Conservation (phyloP, 2,797 vertebrate genomes). For the Anguilla obscura region DNA sequence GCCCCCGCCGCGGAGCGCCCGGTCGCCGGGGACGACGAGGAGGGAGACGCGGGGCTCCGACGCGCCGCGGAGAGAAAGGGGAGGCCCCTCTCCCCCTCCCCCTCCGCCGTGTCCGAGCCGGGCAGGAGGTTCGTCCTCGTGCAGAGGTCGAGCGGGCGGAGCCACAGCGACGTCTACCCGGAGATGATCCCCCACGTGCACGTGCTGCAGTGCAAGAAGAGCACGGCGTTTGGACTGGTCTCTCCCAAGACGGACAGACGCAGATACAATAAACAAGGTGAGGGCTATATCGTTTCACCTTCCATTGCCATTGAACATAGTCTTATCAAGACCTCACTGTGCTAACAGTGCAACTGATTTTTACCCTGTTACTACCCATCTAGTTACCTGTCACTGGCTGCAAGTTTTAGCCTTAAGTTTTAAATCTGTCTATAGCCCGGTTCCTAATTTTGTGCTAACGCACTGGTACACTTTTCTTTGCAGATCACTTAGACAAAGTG, state of each 20-base stretch:
- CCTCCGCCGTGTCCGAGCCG: conserved; percentile 68
- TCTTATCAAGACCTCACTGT: background rate
- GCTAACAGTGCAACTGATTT: no score
- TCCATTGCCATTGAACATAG: conserved; percentile 11
- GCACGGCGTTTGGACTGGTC: conserved; percentile 70
- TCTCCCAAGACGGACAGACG: conserved; percentile 73
- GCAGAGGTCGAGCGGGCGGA: conserved; percentile 63
- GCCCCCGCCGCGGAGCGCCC: background rate
- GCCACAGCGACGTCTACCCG: conserved; percentile 41
- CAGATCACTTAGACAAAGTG: no score
- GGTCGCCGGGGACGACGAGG: conserved; percentile 5
- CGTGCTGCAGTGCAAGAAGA: conserved; percentile 74
- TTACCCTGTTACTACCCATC: no score
- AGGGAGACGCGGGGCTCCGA: background rate
- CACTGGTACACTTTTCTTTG: no score
- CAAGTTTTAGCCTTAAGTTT: no score
- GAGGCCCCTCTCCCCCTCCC: conserved; percentile 65
- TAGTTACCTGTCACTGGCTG: no score
- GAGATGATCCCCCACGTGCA: conserved; percentile 71
- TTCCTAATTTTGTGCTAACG: no score
- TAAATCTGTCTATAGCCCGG: no score
- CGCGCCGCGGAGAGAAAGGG: conserved; percentile 56
- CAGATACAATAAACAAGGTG: conserved; percentile 62
- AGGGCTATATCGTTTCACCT: no score
- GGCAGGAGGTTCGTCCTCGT: conserved; percentile 69